Evolutionary conservation across 2,797 vertebrate species (phyloP), one percentile per base, ranked within the genome.

Genomic region (Acipenser ruthenus): DNA sequence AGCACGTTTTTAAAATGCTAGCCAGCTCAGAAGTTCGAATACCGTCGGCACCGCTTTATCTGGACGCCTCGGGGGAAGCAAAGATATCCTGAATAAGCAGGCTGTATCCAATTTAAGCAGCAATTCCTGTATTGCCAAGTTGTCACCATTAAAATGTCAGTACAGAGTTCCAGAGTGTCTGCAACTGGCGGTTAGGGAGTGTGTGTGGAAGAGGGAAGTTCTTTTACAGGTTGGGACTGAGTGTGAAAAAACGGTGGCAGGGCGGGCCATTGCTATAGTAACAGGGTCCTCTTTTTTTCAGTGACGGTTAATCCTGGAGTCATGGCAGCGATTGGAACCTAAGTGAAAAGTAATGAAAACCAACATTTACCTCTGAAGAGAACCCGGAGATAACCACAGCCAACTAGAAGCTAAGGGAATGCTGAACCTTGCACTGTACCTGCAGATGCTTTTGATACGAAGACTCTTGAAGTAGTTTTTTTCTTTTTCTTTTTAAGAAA

Each of bases 341-440:
- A 94, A 82, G 79, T 71, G 8, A 50, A 68, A 68, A 73, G 60
- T 48, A 62, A 71, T 69, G 2, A 69, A 71, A 61, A 72, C 73
- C 74, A 80, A 76, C 80, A 78, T 73, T 78, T 86, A 87, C 88
- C 89, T 91, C 89, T 87, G 70, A 74, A 74, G 72, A 78, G 81
- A 87, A 78, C 37, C 78, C 77, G 78, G 78, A 87, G 76, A 80
- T 82, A 75, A 78, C 86, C 68, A 10, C 82, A 75, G 79, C 82
- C 86, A 79, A 68, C 82, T 75, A 83, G 85, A 90, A 83, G 85
- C 84, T 79, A 86, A 76, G 81, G 90, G 85, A 85, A 83, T 86
- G 77, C 81, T 82, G 79, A 77, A 88, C 89, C 86, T 87, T 88
- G 91, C 92, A 91, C 91, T 90, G 93, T 89, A 80, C 87, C 86